Base-by-base conservation (phyloP, 2,797 vertebrate genomes). In the Gadopsis marmoratus region DNA sequence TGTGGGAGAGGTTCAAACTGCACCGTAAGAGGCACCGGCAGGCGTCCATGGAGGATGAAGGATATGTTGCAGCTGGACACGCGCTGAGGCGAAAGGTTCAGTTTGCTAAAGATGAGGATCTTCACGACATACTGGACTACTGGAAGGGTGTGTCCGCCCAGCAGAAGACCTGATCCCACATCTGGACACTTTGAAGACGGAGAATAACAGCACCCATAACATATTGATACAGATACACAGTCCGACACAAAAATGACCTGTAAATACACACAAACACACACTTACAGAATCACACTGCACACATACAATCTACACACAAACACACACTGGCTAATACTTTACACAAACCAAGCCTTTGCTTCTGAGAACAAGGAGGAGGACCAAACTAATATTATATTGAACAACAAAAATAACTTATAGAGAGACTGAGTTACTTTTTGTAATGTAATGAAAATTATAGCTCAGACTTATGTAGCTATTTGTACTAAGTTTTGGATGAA, bases 111-210 rank as follows among this genome's bases (percentile, higher is more conserved):
- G 97, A 99, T 11, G 98, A 99, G 94, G 98, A 99, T 93, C 97
- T 99, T 69, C 98, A 99, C 0, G 98, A 99, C 94, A 99, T 99
- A 94, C 95, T 99, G 94, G 98, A 99, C 96, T 99, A 99, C 94
- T 99, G 98, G 98, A 99, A 99, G 91, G 98, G 98, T 0, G 98
- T 99, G 76, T 99, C 98, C 0, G 98, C 98, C 82, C 98, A 99
- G 96, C 98, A 99, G 95, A 99, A 99, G 95, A 97, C 96, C 92
- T 99, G 97, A 99, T 91, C 65, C 50, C 64, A 62, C 19, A 53
- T 16, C 54, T 7, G 75, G 75, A 77, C 72, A 62, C 68, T 55
- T 50, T 10, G 77, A 82, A 68, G 81, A 82, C 71, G 80, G 59
- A 80, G 39, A 61, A 81, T 35, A 76, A 37, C 80, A 70, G 82